Evolutionary conservation across 2,888 invertebrate species (phyloP), one percentile per base, ranked within the genome.

Genomic region (Lissocephala sabroskyi): DNA sequence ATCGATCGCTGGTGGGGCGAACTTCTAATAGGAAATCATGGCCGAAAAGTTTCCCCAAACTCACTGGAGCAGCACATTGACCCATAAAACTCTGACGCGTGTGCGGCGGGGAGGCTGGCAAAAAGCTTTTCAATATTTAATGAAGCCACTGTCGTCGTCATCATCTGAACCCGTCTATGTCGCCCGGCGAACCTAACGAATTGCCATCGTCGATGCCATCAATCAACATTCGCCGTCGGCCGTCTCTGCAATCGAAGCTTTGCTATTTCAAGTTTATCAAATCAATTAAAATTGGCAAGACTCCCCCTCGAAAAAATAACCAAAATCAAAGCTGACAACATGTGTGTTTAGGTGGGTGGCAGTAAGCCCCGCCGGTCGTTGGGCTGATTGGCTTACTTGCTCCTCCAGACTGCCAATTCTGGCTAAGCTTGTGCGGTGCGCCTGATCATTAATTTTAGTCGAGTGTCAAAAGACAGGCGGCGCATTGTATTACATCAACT

Each of bases 391-490:
- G n/a, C n/a, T n/a, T n/a, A n/a, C n/a, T n/a, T n/a, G n/a, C n/a
- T n/a, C n/a, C n/a, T n/a, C n/a, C n/a, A n/a, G n/a, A n/a, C n/a
- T n/a, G n/a, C n/a, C n/a, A n/a, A n/a, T n/a, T n/a, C n/a, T n/a
- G n/a, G n/a, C n/a, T n/a, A n/a, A n/a, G 41, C 48, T 55, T 55
- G 19, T 29, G 49, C 50, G 65, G 56, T 50, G 44, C 50, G 56
- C 49, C 48, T 44, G 62, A 64, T 68, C 68, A 67, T 68, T 68
- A 68, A 71, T 68, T 66, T 60, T 45, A 54, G 59, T 58, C 54
- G 53, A 52, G 59, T 64, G 58, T 49, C 59, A 60, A 62, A 59
- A 56, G 59, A 53, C 56, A 52, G 42, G 37, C 41, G 46, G 47
- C 44, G 43, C 49, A 55, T 62, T 67, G 66, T 56, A 49, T 65